Conservation (phyloP, 2,888 invertebrate genomes). For the Tinea pellionella region DNA sequence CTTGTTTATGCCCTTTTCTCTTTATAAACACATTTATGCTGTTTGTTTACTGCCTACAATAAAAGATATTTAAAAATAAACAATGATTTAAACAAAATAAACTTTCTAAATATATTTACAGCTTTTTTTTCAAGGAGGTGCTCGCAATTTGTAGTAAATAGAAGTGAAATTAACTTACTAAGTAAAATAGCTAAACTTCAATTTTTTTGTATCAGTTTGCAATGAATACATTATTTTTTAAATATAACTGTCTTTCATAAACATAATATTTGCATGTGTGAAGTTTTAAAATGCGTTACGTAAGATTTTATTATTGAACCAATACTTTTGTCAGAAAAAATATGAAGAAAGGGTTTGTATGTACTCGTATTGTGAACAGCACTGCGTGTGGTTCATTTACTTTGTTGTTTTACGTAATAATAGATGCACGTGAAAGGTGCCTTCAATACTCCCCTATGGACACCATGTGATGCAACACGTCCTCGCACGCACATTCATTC, state of each 20-base stretch:
- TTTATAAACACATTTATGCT: background rate
- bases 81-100: background rate
- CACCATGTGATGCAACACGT: background rate
- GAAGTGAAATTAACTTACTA: too few relatives aligned
- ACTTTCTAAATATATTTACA: too few relatives aligned
- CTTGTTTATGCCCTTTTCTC: conserved; percentile 21
- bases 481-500: background rate
- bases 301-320: background rate
- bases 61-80: background rate
- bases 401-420: background rate
- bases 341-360: background rate
- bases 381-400: conserved; percentile 11
- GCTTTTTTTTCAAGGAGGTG: too few relatives aligned
- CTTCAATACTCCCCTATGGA: conserved; percentile 5
- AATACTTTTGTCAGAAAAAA: background rate
- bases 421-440: conserved; percentile 8
- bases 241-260: too few relatives aligned
- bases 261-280: too few relatives aligned
- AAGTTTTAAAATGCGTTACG: too few relatives aligned
- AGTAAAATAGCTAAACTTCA: too few relatives aligned
- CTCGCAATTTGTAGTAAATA: too few relatives aligned
- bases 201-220: too few relatives aligned
- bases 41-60: background rate
- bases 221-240: too few relatives aligned
- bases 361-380: background rate